Percentiles rank a stretch among this genome's conserved stretches.
Conservation (phyloP, 2,797 vertebrate species). For the Heliangelus exortis region DNA sequence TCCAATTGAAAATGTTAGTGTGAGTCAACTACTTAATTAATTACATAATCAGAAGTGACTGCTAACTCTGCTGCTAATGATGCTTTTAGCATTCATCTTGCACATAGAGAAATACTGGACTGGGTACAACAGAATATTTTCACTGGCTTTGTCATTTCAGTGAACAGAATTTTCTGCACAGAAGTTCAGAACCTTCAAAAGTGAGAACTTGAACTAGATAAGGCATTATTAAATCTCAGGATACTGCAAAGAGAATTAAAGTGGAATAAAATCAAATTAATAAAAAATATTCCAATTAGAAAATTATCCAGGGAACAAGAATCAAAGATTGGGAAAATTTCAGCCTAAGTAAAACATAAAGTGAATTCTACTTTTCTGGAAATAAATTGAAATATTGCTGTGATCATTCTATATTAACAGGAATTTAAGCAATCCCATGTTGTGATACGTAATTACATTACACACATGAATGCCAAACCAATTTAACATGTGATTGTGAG, state of each 20-base stretch:
- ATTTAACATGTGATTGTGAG: neutral
- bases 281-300: neutral
- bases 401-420: neutral
- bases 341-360: neutral
- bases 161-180: neutral
- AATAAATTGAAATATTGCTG: neutral
- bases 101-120: neutral
- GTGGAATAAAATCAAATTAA: neutral
- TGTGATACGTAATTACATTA: neutral
- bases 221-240: neutral
- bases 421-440: neutral
- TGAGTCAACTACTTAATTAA: neutral
- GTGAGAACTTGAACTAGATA: neutral
- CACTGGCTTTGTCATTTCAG: neutral
- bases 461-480: neutral
- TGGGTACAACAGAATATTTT: neutral
- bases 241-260: neutral
- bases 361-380: neutral
- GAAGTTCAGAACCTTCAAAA: neutral
- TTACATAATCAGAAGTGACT: neutral
- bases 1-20: neutral
- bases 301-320: neutral
- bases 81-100: conserved; percentile 36
- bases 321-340: neutral
- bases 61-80: neutral